Base-by-base conservation (phyloP, 53 echinoderm and acorn worm genomes). In the Henricia sp. region DNA sequence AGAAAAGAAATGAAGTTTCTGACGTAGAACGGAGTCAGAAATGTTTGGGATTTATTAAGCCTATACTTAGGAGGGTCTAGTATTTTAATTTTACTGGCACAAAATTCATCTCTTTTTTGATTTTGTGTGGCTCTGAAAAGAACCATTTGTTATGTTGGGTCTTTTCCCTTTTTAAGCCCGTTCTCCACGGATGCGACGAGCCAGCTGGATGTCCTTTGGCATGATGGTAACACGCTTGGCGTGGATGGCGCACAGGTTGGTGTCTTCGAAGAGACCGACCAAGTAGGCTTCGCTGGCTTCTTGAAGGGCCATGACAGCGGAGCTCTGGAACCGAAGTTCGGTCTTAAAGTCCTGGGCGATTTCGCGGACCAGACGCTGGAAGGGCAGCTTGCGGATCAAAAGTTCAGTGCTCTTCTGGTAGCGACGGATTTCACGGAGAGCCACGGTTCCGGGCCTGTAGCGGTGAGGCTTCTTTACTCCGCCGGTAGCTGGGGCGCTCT, bases 301-400 rank as follows among this genome's bases (percentile, higher is more conserved):
- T 84, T 93, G 93, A 8, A 90, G 93, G 52, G 93, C 93, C 93
- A 92, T 92, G 83, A 92, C 77, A 77, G 93, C 93, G 37, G 93
- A 90, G 93, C 93, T 93, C 91, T 93, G 93, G 90, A 93, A 93
- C 29, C 93, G 93, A 69, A 93, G 93, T 83, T 93, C 93, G 75
- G 93, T 93, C 93, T 93, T 93, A 90, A 93, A 93, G 91, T 93
- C 93, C 82, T 93, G 93, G 39, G 93, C 93, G 84, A 93, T 93
- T 77, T 93, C 93, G 91, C 93, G 93, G 85, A 93, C 93, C 57
- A 93, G 88, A 87, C 93, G 87, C 85, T 93, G 93, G 91, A 93
- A 93, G 83, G 93, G 93, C 17, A 93, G 90, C 88, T 93, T 93
- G 78, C 93, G 88, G 90, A 89, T 89, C 57, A 89, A 78, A 19